phyloP scores from a whole-genome alignment of 2,113 vertebrate species.

The Megaptera novaeangliae region DNA sequence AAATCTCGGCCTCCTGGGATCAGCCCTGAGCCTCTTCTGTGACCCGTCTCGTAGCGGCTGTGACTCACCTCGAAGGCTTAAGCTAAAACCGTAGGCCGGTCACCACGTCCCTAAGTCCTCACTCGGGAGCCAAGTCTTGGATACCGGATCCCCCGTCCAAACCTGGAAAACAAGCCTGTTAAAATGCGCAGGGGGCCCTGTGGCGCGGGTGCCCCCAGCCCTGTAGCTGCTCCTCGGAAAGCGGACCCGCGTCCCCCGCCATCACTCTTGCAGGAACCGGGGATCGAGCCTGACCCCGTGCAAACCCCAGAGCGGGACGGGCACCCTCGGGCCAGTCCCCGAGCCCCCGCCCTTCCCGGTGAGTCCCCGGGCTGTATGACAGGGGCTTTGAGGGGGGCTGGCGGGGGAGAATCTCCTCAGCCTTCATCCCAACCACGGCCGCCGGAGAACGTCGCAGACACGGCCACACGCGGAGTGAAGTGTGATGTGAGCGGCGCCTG shows the following conservation, averaged over 20 bases:
- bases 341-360: too few relatives aligned
- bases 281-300: background rate
- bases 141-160: background rate
- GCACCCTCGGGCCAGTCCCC: background rate
- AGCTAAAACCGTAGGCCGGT: background rate
- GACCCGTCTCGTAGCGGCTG: background rate
- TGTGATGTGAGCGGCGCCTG: fast-evolving
- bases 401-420: background rate
- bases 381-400: too few relatives aligned
- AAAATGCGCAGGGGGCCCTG: too few relatives aligned
- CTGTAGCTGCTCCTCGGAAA: background rate
- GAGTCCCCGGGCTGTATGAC: too few relatives aligned
- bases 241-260: background rate
- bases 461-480: background rate
- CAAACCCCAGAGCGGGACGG: fast-evolving
- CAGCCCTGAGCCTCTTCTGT: background rate
- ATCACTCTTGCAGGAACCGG: background rate
- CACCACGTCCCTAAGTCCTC: fast-evolving
- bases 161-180: fast-evolving
- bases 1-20: background rate
- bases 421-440: background rate
- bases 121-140: background rate
- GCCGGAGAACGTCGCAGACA: fast-evolving
- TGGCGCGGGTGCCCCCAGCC: background rate
- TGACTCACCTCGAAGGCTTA: background rate